Conservation (phyloP, 2,797 vertebrate genomes). For the Notoglanidium macrostoma region DNA sequence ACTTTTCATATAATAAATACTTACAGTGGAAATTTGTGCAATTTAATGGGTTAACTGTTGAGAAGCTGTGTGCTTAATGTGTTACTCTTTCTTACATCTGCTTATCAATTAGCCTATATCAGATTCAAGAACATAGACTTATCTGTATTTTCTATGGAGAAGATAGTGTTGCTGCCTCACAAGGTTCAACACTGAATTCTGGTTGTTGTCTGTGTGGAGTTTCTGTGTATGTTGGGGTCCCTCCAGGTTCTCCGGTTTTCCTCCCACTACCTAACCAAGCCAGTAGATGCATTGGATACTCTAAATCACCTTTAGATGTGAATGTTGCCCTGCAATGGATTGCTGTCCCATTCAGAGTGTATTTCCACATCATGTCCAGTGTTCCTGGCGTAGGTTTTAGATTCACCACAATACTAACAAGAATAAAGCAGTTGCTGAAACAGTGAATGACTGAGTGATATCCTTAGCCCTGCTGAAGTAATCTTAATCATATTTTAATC, state of each 20-base stretch:
- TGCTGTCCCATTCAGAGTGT: background rate
- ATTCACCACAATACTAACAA: no score
- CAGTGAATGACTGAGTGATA: background rate
- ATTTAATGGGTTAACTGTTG: no score
- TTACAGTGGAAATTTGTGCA: no score
- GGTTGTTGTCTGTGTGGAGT: background rate
- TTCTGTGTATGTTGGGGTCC: background rate
- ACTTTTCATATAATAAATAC: no score
- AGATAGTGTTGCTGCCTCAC: no score
- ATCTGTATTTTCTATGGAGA: no score
- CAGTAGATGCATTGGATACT: background rate
- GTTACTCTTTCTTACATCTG: background rate
- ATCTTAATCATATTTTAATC: background rate
- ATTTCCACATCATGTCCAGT: no score
- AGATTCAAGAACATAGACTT: no score
- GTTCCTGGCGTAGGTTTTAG: no score
- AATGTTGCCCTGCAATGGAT: background rate
- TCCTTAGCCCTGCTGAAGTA: background rate
- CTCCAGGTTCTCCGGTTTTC: background rate
- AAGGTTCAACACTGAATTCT: background rate
- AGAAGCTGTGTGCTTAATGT: no score
- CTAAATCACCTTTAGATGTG: background rate
- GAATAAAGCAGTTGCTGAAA: no score
- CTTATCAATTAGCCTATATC: background rate
- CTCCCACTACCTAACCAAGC: background rate